Evolutionary conservation across 2,888 invertebrate species (phyloP), one percentile per base, ranked within the genome.

Genomic region (Caenorhabditis sp.): DNA sequence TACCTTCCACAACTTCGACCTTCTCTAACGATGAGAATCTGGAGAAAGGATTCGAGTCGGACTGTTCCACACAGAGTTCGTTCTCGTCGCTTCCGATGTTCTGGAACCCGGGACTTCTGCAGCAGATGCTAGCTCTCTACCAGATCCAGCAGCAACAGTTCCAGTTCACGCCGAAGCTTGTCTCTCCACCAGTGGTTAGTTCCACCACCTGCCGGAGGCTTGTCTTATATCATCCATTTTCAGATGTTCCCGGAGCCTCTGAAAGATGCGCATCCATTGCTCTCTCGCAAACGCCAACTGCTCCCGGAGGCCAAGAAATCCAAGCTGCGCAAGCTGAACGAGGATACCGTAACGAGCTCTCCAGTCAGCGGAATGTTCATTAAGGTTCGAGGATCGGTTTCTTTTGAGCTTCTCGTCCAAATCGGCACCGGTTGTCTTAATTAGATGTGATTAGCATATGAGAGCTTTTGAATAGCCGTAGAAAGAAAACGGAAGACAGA

Each of bases 341-440:
- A 84, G 15, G 89, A 89, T 61, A 83, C 83, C 22, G 88, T 86
- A 61, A 89, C 87, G 6, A 81, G 81, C 37, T 86, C 86, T 35
- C 89, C 89, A 41, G 89, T 89, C 22, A 87, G 86, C 56, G 89
- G 89, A 56, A 89, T 89, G 89, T 88, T 86, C 78, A 89, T 89
- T 53, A 87, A 86, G 81, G 87, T 87, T 27, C 41, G 78, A 48
- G n/a, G n/a, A n/a, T 41, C 65, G 46, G 55, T 43, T 55, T 45
- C 30, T 58, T 66, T 50, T 45, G 22, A 46, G 56, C 53, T 45
- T 50, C 11, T 39, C 66, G 26, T 24, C 39, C 26, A 37, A 15
- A 56, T 9, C 66, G 27, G 66, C 48, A 39, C 39, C 61, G 61
- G 32, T 58, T 72, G 37, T 58, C 59, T 46, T 58, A 65, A 65